These are phyloP conservation scores for Denticeps clupeoides DNA, from an alignment of 2,797 vertebrate genomes.

Conservation along the genomic window DNA sequence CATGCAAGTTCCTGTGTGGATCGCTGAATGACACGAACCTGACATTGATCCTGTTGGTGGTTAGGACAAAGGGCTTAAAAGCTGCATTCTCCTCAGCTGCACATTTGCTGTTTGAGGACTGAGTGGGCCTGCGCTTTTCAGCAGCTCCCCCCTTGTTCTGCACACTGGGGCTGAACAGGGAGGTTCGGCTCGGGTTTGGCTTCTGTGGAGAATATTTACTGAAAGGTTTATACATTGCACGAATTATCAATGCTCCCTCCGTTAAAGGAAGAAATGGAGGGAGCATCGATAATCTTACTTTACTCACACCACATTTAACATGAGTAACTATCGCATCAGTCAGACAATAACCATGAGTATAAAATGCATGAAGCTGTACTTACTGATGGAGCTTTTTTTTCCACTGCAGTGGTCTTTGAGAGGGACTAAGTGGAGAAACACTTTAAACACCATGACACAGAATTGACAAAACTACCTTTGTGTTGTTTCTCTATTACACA, in stretches of 20 bases:
- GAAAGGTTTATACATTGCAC: background rate
- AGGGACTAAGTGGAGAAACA: too few species aligned
- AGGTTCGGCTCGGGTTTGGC: slow-evolving; percentile 18
- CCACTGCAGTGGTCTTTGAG: too few species aligned
- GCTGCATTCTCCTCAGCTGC: slow-evolving; percentile 38
- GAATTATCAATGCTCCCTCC: background rate
- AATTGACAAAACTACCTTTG: too few species aligned
- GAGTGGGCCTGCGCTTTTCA: slow-evolving; percentile 35
- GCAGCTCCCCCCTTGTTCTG: slow-evolving; percentile 29
- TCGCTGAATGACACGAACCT: too few species aligned
- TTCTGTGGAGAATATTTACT: slow-evolving; percentile 33
- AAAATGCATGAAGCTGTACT: background rate
- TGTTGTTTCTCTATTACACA: too few species aligned
- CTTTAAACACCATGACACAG: too few species aligned
- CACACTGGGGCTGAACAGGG: slow-evolving; percentile 60
- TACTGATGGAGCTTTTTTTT: too few species aligned
- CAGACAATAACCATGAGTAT: too few species aligned
- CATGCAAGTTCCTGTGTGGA: too few species aligned
- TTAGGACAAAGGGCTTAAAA: slow-evolving; percentile 59
- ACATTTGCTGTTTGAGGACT: slow-evolving; percentile 34
- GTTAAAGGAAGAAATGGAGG: background rate
- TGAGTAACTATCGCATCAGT: slow-evolving; percentile 29
- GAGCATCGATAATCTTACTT: too few species aligned
- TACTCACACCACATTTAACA: background rate
- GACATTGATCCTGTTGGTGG: slow-evolving; percentile 77